Conservation (phyloP, 1,140 invertebrate species). For the Leptinotarsa lineolata region DNA sequence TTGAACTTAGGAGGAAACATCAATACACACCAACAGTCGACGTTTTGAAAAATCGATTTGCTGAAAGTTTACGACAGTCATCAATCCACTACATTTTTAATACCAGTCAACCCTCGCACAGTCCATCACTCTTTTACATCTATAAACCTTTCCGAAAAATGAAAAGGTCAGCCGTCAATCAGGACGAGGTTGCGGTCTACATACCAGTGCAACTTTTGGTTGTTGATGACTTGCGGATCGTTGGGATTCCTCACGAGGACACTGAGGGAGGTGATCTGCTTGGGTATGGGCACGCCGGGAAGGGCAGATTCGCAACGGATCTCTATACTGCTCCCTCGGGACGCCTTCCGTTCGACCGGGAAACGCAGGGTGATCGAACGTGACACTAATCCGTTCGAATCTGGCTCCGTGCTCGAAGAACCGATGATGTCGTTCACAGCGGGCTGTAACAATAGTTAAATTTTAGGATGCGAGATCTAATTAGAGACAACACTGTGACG, state of each 20-base stretch:
- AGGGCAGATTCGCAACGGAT: conserved; percentile 4
- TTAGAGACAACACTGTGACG: too few relatives aligned
- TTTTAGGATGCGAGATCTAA: too few relatives aligned
- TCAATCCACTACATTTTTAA: too few relatives aligned
- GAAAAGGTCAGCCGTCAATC: too few relatives aligned
- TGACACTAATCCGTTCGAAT: neutral
- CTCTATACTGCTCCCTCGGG: conserved; percentile 2
- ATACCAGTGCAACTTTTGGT: conserved; percentile 11
- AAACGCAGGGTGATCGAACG: conserved; percentile 5
- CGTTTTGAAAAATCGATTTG: too few relatives aligned
- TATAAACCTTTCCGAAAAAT: too few relatives aligned
- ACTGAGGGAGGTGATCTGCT: neutral
- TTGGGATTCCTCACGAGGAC: conserved; percentile 2
- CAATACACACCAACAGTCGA: too few relatives aligned
- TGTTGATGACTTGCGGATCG: conserved; percentile 15
- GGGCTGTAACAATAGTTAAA: neutral
- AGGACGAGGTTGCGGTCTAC: neutral
- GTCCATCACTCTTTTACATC: too few relatives aligned
- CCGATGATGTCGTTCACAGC: neutral
- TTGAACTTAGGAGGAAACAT: too few relatives aligned
- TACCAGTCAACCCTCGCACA: too few relatives aligned
- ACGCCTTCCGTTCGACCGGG: neutral
- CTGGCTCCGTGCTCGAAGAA: neutral
- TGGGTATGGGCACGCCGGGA: conserved; percentile 12
- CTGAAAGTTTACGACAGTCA: too few relatives aligned